Evolutionary conservation across 2,113 vertebrate genomes (phyloP).

Genomic region (Gila orcuttii): DNA sequence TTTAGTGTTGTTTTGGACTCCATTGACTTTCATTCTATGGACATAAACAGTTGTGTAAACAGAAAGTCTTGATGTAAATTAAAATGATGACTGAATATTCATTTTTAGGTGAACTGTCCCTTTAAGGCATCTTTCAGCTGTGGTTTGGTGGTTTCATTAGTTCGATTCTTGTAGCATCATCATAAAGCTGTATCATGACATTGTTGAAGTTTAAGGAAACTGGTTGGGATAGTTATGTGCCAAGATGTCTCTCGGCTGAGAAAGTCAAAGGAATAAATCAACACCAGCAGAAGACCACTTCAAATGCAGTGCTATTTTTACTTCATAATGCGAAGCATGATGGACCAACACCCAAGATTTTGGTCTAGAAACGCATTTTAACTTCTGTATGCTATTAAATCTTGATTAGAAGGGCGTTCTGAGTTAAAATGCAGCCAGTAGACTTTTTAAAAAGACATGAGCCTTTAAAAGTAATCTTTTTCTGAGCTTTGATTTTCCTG

Average conservation of each 20-base stretch:
- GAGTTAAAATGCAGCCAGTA: neutral
- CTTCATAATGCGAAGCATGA: neutral
- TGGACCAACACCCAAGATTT: slow-evolving; percentile 32
- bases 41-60: neutral
- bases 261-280: slow-evolving; percentile 16
- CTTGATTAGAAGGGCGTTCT: slow-evolving; percentile 22
- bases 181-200: neutral
- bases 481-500: slow-evolving; percentile 1
- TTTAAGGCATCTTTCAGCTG: neutral
- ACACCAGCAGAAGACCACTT: neutral
- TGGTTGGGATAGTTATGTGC: neutral
- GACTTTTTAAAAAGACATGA: slow-evolving; percentile 7
- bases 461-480: slow-evolving; percentile 26
- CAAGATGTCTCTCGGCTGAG: slow-evolving; percentile 4
- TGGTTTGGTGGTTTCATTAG: neutral
- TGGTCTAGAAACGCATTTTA: neutral
- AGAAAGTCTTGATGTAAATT: neutral
- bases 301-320: slow-evolving; percentile 44
- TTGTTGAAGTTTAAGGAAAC: neutral
- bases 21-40: neutral
- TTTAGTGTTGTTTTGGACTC: neutral
- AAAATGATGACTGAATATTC: neutral
- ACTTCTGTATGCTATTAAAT: slow-evolving; percentile 33
- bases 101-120: neutral
- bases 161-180: neutral